Percentiles rank a stretch among this genome's conserved stretches.
phyloP scores from a whole-genome alignment of 2,888 invertebrate genomes.

The Cerceris ruficornis region DNA sequence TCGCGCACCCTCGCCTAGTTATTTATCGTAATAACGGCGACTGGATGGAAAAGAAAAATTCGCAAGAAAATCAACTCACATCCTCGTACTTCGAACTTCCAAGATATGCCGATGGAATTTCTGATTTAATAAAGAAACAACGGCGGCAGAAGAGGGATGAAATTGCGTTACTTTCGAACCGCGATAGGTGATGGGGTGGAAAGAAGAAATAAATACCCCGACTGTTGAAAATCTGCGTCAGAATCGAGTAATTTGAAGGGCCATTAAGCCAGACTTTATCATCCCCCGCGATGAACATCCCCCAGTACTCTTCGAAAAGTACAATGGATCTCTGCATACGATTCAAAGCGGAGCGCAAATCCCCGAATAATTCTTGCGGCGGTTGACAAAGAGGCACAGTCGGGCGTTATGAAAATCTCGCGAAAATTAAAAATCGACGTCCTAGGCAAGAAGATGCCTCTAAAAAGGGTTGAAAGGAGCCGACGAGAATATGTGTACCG shows the following conservation, averaged over 20 bases:
- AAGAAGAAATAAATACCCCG: background rate
- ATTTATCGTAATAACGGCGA: constrained; percentile 1
- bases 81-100: background rate
- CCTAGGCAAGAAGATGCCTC: constrained; percentile 2
- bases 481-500: constrained; percentile 54
- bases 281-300: background rate
- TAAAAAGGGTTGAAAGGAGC: constrained; percentile 57
- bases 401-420: constrained; percentile 48
- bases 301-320: background rate
- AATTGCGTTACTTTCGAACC: too few relatives aligned
- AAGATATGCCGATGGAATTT: background rate
- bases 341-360: background rate
- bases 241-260: background rate
- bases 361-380: background rate
- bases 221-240: background rate
- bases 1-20: background rate
- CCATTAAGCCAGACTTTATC: background rate
- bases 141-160: background rate
- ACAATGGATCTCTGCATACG: background rate
- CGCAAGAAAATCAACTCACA: too few relatives aligned
- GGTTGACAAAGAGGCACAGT: constrained; percentile 16
- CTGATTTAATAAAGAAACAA: background rate
- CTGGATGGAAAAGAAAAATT: background rate
- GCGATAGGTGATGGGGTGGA: background rate
- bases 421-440: constrained; percentile 65